These are phyloP conservation scores for Sialia sialis DNA, from an alignment of 2,113 vertebrate genomes.

Conservation along the genomic window DNA sequence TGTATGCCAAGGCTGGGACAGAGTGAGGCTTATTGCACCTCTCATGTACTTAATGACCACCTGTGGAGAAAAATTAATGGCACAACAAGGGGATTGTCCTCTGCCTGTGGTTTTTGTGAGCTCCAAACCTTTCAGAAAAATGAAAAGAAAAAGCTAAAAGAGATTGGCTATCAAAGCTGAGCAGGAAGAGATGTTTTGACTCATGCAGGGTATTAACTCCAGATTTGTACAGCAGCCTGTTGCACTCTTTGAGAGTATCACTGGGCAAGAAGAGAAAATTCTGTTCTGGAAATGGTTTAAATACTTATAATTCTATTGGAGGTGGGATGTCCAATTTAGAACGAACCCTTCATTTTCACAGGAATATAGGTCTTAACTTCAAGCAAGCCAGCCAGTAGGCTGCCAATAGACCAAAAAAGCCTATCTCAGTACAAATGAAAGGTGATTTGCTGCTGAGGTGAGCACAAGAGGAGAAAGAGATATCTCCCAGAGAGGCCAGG, in stretches of 20 bases:
- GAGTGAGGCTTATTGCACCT: background rate
- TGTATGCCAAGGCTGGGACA: background rate
- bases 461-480: background rate
- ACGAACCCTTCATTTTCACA: background rate
- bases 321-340: accelerated
- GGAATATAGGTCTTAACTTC: background rate
- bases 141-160: background rate
- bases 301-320: background rate
- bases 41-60: background rate
- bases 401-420: background rate
- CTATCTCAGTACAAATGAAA: background rate
- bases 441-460: background rate
- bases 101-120: background rate
- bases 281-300: background rate
- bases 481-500: background rate
- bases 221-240: background rate
- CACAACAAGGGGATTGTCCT: background rate
- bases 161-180: background rate
- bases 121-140: background rate
- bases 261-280: background rate
- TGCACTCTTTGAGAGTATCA: background rate
- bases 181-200: background rate
- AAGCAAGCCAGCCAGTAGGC: background rate
- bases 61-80: background rate
- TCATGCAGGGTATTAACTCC: background rate